These are phyloP conservation scores for Apodemus speciosus DNA, from an alignment of 2,113 vertebrate species.

Conservation along the genomic window DNA sequence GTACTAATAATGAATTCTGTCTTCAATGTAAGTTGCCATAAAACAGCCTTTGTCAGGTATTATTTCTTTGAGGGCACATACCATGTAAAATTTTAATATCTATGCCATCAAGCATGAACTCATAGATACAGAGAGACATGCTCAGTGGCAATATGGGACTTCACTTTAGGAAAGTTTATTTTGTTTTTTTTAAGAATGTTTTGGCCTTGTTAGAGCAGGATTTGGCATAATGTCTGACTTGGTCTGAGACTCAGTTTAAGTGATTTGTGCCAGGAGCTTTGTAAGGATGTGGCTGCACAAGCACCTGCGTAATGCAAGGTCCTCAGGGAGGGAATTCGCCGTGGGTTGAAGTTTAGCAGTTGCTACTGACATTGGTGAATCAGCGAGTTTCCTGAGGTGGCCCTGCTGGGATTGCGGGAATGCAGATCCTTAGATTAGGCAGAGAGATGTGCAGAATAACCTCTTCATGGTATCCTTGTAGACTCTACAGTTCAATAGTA, in stretches of 20 bases:
- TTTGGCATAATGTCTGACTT: background rate
- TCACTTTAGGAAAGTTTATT: background rate
- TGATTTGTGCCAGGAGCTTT: background rate
- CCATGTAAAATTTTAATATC: background rate
- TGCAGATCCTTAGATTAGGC: background rate
- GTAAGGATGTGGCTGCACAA: background rate
- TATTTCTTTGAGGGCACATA: background rate
- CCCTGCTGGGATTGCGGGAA: background rate
- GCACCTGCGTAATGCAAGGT: background rate
- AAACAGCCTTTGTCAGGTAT: background rate
- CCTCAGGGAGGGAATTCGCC: background rate
- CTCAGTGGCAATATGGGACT: background rate
- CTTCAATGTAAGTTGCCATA: constrained; percentile 24
- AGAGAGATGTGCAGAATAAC: background rate
- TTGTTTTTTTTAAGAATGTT: background rate
- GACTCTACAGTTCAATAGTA: background rate
- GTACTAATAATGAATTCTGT: background rate
- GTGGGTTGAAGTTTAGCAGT: background rate
- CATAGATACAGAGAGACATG: background rate
- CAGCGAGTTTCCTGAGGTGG: background rate
- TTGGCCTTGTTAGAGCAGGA: background rate
- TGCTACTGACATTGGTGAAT: background rate
- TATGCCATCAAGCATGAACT: background rate
- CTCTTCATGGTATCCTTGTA: background rate
- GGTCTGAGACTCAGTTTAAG: background rate